phyloP scores from a whole-genome alignment of 2,797 vertebrate species.

The Chelidonichthys spinosus region DNA sequence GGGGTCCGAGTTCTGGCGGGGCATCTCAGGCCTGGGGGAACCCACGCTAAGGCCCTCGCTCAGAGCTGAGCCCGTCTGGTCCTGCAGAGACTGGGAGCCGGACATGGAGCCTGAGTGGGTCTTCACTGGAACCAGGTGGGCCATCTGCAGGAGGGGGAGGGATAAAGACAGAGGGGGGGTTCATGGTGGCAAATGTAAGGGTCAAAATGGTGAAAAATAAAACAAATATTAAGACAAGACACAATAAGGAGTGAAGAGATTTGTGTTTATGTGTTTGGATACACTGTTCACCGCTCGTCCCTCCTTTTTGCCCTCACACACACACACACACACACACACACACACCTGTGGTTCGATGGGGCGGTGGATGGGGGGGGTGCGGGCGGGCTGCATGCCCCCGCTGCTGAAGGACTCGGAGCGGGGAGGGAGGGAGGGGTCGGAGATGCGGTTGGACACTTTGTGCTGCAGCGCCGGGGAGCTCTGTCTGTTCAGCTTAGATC shows the following conservation, averaged over 20 bases:
- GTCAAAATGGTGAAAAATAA: not conserved
- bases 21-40: constrained; percentile 92
- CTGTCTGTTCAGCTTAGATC: constrained; percentile 95
- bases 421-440: constrained; percentile 93
- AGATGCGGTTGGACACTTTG: constrained; percentile 94
- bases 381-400: constrained; percentile 90
- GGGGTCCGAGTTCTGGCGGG: constrained; percentile 96
- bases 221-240: not conserved
- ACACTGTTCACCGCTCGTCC: not conserved
- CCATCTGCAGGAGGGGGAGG: constrained; percentile 77
- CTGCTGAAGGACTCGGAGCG: constrained; percentile 96
- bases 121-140: constrained; percentile 95
- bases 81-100: constrained; percentile 94
- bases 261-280: constrained; percentile 5
- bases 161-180: not conserved
- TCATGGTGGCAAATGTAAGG: not conserved
- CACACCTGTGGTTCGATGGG: constrained; percentile 93
- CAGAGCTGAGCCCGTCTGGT: constrained; percentile 91
- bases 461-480: constrained; percentile 95
- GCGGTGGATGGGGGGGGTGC: constrained; percentile 91
- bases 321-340: constrained; percentile 42
- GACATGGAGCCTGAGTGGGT: constrained; percentile 92
- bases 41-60: constrained; percentile 84
- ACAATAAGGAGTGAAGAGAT: not conserved
- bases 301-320: not conserved